These are phyloP conservation scores for Pollenia angustigena DNA, from an alignment of 2,888 invertebrate species.

Conservation along the genomic window DNA sequence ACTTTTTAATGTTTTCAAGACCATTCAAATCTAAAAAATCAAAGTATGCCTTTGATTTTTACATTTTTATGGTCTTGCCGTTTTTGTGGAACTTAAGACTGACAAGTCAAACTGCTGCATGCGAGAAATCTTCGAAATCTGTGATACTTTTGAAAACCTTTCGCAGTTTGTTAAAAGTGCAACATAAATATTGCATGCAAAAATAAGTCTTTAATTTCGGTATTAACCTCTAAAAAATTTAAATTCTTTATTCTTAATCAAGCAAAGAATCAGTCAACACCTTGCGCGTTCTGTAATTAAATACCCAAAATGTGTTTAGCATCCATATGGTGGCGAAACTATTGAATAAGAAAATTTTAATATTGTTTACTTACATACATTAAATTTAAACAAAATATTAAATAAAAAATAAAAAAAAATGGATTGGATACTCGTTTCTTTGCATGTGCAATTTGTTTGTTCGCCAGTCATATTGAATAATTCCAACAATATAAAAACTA, in stretches of 20 bases:
- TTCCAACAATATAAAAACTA: background rate
- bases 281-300: conserved; percentile 13
- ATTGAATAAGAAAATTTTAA: conserved; percentile 17
- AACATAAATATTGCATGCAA: too few relatives aligned
- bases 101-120: too few relatives aligned
- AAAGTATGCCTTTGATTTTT: too few relatives aligned
- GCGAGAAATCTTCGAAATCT: too few relatives aligned
- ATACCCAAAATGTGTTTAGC: conserved; percentile 1
- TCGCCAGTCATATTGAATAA: conserved; percentile 36
- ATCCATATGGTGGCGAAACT: conserved; percentile 23
- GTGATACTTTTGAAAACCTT: too few relatives aligned
- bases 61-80: too few relatives aligned
- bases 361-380: conserved; percentile 20
- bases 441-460: conserved; percentile 18
- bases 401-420: background rate
- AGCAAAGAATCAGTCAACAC: background rate
- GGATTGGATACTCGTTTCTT: background rate
- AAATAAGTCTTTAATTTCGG: too few relatives aligned
- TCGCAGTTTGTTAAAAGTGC: too few relatives aligned
- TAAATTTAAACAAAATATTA: conserved; percentile 18
- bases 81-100: too few relatives aligned
- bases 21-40: too few relatives aligned
- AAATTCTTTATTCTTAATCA: background rate
- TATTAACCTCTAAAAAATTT: background rate
- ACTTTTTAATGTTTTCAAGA: too few relatives aligned